These are phyloP conservation scores for Clarias gariepinus DNA, from an alignment of 2,113 vertebrate genomes.

Conservation along the genomic window DNA sequence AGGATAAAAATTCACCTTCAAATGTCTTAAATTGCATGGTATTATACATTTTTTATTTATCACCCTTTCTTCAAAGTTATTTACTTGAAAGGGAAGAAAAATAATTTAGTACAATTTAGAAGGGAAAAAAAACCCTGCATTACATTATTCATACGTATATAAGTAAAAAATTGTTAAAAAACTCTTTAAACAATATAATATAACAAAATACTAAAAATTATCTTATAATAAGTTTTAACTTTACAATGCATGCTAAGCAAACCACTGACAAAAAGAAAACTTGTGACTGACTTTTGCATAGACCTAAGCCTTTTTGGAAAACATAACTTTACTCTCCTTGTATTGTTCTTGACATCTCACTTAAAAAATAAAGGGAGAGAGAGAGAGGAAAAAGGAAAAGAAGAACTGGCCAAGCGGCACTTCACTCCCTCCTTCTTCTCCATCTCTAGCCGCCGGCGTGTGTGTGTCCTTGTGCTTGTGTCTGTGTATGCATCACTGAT, in stretches of 20 bases:
- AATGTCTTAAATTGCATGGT: not conserved
- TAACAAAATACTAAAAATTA: not conserved
- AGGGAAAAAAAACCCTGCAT: not conserved
- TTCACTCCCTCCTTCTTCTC: slow-evolving; percentile 19
- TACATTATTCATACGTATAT: not conserved
- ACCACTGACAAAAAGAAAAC: not conserved
- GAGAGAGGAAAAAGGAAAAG: not conserved
- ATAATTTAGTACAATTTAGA: not conserved
- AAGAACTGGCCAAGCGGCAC: slow-evolving; percentile 47
- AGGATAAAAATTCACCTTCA: not conserved
- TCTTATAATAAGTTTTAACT: not conserved
- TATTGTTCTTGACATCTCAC: slow-evolving; percentile 50
- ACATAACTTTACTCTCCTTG: slow-evolving; percentile 43
- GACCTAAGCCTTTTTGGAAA: slow-evolving; percentile 14
- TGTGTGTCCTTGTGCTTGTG: slow-evolving; percentile 59
- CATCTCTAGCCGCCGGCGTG: slow-evolving; percentile 37
- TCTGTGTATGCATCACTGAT: slow-evolving; percentile 67
- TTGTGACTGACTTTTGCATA: not conserved
- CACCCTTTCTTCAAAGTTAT: not conserved
- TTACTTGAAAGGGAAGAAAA: not conserved
- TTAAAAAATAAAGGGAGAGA: slow-evolving; percentile 28
- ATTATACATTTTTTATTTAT: not conserved
- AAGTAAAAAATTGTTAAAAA: not conserved
- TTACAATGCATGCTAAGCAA: not conserved
- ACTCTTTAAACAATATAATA: not conserved